These are phyloP conservation scores for Synergus umbraculus DNA, from an alignment of 2,888 invertebrate genomes.

Conservation along the genomic window DNA sequence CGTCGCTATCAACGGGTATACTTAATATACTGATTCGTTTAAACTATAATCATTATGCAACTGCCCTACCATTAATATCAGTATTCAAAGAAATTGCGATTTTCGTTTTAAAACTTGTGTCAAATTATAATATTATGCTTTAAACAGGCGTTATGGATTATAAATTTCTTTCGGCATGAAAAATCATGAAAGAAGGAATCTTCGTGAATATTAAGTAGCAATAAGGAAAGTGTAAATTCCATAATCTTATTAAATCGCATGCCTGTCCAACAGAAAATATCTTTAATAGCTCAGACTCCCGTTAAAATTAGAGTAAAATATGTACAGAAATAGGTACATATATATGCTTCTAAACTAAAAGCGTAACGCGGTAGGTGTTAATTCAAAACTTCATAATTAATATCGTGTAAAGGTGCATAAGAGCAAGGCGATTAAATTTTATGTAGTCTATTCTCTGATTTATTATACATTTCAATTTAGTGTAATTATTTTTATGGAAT, in stretches of 20 bases:
- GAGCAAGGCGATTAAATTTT: not conserved
- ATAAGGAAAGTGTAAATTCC: slow-evolving; percentile 22
- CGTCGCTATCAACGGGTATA: not conserved
- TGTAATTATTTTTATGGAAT: not conserved
- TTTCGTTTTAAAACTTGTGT: not conserved
- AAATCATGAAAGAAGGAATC: not conserved
- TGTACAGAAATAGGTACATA: not conserved
- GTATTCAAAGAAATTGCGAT: not conserved
- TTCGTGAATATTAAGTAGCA: not conserved
- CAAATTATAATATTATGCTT: too few relatives aligned
- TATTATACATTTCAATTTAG: not conserved
- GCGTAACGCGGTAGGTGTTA: slow-evolving; percentile 13
- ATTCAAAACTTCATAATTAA: not conserved
- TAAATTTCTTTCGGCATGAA: slow-evolving; percentile 5
- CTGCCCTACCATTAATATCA: not conserved
- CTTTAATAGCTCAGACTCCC: not conserved
- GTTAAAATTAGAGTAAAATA: slow-evolving; percentile 14
- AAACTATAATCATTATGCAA: not conserved
- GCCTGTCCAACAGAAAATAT: not conserved
- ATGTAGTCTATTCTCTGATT: not conserved
- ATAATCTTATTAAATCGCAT: slow-evolving; percentile 19
- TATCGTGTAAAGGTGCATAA: not conserved
- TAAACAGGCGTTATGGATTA: not conserved
- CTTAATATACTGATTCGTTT: not conserved
- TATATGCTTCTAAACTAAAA: not conserved